Evolutionary conservation across 2,797 vertebrate species (phyloP).

Genomic region (Lophotriccus pileatus): DNA sequence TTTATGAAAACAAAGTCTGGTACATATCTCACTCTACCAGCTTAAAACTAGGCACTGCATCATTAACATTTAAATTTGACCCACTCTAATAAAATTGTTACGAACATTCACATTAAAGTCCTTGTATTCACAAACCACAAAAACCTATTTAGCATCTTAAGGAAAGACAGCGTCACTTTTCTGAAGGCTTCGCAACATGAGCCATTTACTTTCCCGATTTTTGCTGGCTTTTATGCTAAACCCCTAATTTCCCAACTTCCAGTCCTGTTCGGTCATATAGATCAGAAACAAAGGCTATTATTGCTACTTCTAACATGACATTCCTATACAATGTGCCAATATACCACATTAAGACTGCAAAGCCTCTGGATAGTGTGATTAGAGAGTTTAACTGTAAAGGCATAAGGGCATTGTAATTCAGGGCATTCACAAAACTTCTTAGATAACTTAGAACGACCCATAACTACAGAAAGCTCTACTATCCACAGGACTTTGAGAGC

Average conservation of each 20-base stretch:
- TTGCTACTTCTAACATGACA: neutral
- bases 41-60: neutral
- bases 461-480: conserved; percentile 46
- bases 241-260: neutral
- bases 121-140: neutral
- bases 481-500: neutral
- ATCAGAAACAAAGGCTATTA: neutral
- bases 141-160: neutral
- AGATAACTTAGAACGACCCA: conserved; percentile 45
- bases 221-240: neutral
- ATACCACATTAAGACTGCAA: neutral
- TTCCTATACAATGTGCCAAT: neutral
- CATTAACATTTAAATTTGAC: neutral
- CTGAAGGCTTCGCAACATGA: neutral
- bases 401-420: conserved; percentile 33
- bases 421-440: conserved; percentile 3
- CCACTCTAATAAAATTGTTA: neutral
- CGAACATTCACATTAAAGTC: neutral
- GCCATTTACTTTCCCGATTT: neutral
- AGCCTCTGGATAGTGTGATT: neutral
- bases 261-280: neutral
- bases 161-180: neutral
- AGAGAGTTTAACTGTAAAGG: conserved; percentile 25
- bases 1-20: neutral
- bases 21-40: neutral